phyloP scores from a whole-genome alignment of 2,113 vertebrate genomes.

The Jaculus jaculus region DNA sequence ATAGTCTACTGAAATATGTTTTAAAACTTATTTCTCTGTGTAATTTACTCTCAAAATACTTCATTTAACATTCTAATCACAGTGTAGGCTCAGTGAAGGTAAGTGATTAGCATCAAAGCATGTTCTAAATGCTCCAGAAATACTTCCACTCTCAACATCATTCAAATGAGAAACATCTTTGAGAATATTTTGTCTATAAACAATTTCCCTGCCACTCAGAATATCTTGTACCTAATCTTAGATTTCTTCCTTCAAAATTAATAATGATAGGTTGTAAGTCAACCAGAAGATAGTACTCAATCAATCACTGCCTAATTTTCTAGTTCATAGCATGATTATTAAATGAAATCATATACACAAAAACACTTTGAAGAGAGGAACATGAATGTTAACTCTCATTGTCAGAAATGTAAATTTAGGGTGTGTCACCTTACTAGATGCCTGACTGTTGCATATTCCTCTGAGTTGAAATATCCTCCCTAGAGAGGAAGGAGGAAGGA shows the following conservation, averaged over 20 bases:
- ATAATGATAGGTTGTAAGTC: slow-evolving; percentile 45
- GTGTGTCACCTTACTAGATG: background rate
- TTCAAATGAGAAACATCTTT: slow-evolving; percentile 37
- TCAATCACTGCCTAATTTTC: slow-evolving; percentile 37
- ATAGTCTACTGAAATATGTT: too few relatives aligned
- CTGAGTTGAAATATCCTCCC: too few relatives aligned
- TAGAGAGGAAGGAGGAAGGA: too few relatives aligned
- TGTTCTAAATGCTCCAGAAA: slow-evolving; percentile 40
- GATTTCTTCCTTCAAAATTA: slow-evolving; percentile 40
- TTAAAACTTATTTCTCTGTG: slow-evolving; percentile 9
- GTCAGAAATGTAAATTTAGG: slow-evolving; percentile 27
- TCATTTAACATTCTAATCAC: background rate
- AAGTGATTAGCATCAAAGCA: slow-evolving; percentile 54
- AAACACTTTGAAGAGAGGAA: slow-evolving; percentile 46
- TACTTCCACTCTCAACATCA: slow-evolving; percentile 36
- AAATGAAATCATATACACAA: slow-evolving; percentile 35
- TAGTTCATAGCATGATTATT: slow-evolving; percentile 24
- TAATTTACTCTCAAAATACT: background rate
- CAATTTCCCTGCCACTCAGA: slow-evolving; percentile 46
- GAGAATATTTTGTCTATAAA: slow-evolving; percentile 58
- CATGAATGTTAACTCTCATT: background rate
- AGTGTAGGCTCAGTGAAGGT: background rate
- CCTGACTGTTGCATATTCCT: background rate
- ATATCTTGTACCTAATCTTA: slow-evolving; percentile 21
- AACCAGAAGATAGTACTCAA: slow-evolving; percentile 8